These are phyloP conservation scores for Agapornis roseicollis DNA, from an alignment of 2,113 vertebrate genomes.

Conservation along the genomic window DNA sequence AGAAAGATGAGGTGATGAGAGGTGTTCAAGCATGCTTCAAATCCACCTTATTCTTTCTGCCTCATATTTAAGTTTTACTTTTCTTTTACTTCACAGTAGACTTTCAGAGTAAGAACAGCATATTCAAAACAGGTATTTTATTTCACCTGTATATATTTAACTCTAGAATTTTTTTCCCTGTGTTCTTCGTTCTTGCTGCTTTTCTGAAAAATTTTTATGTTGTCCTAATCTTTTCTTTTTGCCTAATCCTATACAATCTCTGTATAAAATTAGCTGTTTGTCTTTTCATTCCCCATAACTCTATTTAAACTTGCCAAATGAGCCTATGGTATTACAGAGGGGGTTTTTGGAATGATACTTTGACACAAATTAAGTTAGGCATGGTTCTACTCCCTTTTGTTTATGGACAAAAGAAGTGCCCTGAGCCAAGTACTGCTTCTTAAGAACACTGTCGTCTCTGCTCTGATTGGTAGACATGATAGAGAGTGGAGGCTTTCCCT, in stretches of 20 bases:
- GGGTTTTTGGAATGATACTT: not conserved
- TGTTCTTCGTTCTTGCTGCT: slow-evolving; percentile 33
- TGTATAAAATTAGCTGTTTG: slow-evolving; percentile 10
- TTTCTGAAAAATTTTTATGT: slow-evolving; percentile 21
- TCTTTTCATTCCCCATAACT: slow-evolving; percentile 10
- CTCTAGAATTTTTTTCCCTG: slow-evolving; percentile 46
- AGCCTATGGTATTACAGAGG: not conserved
- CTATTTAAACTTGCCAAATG: not conserved
- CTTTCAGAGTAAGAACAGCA: slow-evolving; percentile 39
- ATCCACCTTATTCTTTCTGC: not conserved
- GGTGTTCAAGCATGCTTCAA: not conserved
- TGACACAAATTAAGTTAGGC: not conserved
- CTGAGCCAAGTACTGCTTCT: not conserved
- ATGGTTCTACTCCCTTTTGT: not conserved
- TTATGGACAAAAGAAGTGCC: not conserved
- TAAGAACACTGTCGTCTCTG: not conserved
- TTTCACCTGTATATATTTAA: slow-evolving; percentile 18
- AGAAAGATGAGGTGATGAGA: not conserved
- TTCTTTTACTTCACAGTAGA: not conserved
- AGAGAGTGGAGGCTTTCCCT: not conserved
- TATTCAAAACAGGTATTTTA: slow-evolving; percentile 33
- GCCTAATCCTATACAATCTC: slow-evolving; percentile 23
- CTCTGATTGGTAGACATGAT: not conserved
- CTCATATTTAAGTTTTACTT: not conserved
- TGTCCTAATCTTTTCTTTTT: not conserved